Evolutionary conservation across 2,888 invertebrate species (phyloP), one percentile per base, ranked within the genome.

Genomic region (Tenthredo notha): DNA sequence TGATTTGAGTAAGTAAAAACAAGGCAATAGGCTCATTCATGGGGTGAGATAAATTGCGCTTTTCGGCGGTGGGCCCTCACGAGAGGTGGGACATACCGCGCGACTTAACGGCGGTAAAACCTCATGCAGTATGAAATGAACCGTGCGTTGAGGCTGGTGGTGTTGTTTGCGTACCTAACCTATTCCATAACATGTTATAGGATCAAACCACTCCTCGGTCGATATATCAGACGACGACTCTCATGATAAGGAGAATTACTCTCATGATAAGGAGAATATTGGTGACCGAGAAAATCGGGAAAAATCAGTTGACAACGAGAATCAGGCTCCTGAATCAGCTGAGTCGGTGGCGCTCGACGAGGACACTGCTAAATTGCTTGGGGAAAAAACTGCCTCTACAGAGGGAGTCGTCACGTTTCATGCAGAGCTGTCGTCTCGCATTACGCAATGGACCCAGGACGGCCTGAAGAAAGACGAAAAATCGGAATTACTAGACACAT

Each of bases 381-480:
- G 25, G 1, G 61, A 61, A 25, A 21, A 21, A 9, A 21, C 21
- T 6, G 9, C 50, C n/a, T 21, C n/a, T n/a, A 61, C 25, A 7
- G 21, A 58, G n/a, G 58, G 15, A 12, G 15, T n/a, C n/a, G 21
- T n/a, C 7, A 58, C 1, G 7, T 21, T 58, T 21, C 58, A 58
- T n/a, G 7, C 58, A 4, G 21, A 18, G 21, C n/a, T 6, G 2
- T 58, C 58, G 7, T n/a, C n/a, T n/a, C 18, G 58, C 58, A 21
- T 18, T 9, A n/a, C 58, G 21, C 18, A n/a, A n/a, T 85, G 86
- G 86, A 18, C 37, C 0, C 80, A 77, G 37, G 67, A 47, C 15
- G 83, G 85, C 4, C 58, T 86, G 0, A 77, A 85, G 15, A 84
- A 84, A 67, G 70, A 85, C 6, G 78, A 75, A n/a, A 84, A 65